Evolutionary conservation across 2,113 vertebrate genomes (phyloP), one percentile per base, ranked within the genome.

Genomic region (Tylochromis polylepis): DNA sequence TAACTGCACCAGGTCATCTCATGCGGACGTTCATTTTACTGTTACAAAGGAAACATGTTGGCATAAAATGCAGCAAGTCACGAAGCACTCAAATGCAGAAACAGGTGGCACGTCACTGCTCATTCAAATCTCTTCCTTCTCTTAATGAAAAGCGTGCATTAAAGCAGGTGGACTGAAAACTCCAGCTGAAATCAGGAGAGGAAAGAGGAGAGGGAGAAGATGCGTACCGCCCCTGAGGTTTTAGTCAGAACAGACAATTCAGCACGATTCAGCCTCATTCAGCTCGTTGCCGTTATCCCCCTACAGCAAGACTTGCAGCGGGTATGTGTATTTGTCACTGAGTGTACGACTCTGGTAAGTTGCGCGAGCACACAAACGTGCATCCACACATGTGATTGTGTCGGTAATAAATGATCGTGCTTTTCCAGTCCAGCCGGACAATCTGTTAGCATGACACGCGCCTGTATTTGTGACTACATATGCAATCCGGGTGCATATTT

Each of bases 201-300:
- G 49, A n/a, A 51, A 27, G 46, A 34, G 41, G 20, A 29, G 56
- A 81, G 51, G 3, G 60, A 5, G 85, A 6, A 1, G 12, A 82
- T 56, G 56, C 6, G 0, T 11, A 65, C 2, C 36, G 62, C 51
- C 82, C 89, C 51, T 27, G 60, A 88, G 87, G 41, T 82, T 88
- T 86, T 20, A 62, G 78, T 72, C 81, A 62, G 24, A 86, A 53
- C 22, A 22, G 65, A 55, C 49, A 31, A 22, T 31, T 86, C 91
- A 77, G 79, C 15, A 20, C 84, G 88, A 92, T 85, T 93, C 92
- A 92, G 55, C 84, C 49, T 90, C 90, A 77, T 56, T 36, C 60
- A 79, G 29, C 46, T 31, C 22, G 14, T 3, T 88, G 86, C 91
- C 34, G 85, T 82, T 87, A 91, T 57, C 36, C 11, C 51, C 92